Conservation (phyloP, 92 coral and sea anemone species). For the Paramuricea clavata region DNA sequence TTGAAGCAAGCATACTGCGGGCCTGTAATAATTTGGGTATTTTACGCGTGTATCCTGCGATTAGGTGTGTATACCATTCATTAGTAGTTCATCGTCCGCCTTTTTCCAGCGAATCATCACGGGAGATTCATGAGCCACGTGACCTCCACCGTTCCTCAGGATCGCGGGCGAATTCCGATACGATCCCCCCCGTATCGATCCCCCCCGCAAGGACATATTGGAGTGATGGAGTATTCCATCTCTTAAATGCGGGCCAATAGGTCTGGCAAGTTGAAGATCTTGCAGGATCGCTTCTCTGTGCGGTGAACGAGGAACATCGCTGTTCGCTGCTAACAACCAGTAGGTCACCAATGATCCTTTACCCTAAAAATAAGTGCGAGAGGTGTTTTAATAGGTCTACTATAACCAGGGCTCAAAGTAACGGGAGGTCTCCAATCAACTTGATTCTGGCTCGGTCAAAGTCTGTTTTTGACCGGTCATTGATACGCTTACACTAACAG, state of each 20-base stretch:
- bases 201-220: constrained; percentile 26
- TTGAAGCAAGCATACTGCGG: neutral
- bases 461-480: too few species aligned
- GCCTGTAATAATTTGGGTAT: neutral
- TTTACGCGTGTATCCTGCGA: neutral
- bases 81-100: constrained; percentile 27
- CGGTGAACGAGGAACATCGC: constrained; percentile 36
- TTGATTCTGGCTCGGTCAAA: too few species aligned
- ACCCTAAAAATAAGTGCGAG: too few species aligned
- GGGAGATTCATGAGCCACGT: constrained; percentile 32
- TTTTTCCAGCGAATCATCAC: constrained; percentile 35
- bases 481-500: too few species aligned
- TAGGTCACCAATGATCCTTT: constrained; percentile 61
- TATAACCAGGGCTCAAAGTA: too few species aligned
- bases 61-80: constrained; percentile 12
- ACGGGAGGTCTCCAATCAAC: too few species aligned
- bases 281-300: constrained; percentile 36
- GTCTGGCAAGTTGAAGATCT: neutral
- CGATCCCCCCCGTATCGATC: constrained; percentile 42
- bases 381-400: too few species aligned
- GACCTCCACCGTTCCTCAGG: constrained; percentile 36
- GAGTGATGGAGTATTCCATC: constrained; percentile 34
- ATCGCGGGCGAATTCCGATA: constrained; percentile 53
- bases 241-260: neutral
- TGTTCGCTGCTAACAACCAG: constrained; percentile 53